Evolutionary conservation across 1,140 invertebrate species (phyloP).

Genomic region (Aphaenogaster floridana): DNA sequence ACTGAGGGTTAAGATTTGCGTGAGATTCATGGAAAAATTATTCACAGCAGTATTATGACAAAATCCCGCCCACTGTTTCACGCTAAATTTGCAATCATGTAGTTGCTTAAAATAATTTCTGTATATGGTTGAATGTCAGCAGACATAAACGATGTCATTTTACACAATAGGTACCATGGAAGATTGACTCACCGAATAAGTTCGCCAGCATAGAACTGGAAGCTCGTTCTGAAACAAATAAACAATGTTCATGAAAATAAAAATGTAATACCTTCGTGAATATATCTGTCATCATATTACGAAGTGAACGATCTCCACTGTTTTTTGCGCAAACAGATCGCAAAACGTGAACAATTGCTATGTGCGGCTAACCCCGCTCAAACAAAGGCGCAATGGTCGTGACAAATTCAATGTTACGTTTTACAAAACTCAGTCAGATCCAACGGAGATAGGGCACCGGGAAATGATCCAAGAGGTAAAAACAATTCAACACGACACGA

Average conservation of each 20-base stretch:
- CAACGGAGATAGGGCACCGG: conserved; percentile 24
- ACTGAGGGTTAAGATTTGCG: not conserved
- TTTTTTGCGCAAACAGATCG: not conserved
- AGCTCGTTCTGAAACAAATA: conserved; percentile 80
- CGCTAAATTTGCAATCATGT: not conserved
- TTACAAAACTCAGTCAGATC: conserved; percentile 43
- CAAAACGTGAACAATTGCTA: not conserved
- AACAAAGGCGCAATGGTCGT: conserved; percentile 30
- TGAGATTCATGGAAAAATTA: not conserved
- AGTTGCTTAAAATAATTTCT: not conserved
- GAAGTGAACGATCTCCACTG: not conserved
- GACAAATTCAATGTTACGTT: conserved; percentile 37
- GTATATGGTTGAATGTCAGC: not conserved
- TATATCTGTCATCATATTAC: not conserved
- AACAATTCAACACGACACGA: conserved; percentile 26
- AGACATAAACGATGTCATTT: not conserved
- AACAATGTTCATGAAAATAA: conserved; percentile 41
- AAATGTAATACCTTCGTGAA: not conserved
- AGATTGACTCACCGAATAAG: conserved; percentile 79
- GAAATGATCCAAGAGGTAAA: conserved; percentile 49
- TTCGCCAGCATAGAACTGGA: conserved; percentile 84
- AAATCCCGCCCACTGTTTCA: not conserved
- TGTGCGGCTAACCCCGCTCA: not conserved
- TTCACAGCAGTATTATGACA: no score
- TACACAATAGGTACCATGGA: not conserved